These are phyloP conservation scores for Neoascia interrupta DNA, from an alignment of 2,888 invertebrate species.

Conservation along the genomic window DNA sequence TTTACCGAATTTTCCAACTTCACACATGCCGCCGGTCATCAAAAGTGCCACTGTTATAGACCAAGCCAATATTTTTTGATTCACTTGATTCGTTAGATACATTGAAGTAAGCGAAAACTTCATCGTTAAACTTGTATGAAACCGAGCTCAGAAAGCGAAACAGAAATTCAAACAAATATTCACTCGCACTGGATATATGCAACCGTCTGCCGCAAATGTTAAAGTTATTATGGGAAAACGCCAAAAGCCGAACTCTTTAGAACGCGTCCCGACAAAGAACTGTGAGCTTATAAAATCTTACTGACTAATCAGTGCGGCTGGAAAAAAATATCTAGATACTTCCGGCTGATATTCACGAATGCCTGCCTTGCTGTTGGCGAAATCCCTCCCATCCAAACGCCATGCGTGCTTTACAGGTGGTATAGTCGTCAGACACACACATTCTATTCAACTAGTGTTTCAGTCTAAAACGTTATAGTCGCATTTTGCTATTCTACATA, in stretches of 20 bases:
- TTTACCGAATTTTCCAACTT: constrained; percentile 62
- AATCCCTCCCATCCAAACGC: constrained; percentile 11
- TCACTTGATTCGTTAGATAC: too few relatives aligned
- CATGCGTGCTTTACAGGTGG: constrained; percentile 19
- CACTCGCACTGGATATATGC: too few relatives aligned
- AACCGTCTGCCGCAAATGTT: not conserved
- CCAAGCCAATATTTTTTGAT: too few relatives aligned
- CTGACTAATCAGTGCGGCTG: constrained; percentile 49
- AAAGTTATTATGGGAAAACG: not conserved
- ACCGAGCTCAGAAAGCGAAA: too few relatives aligned
- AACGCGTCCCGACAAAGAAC: constrained; percentile 25
- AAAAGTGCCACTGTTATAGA: too few relatives aligned
- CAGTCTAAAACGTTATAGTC: constrained; percentile 7
- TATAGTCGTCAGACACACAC: constrained; percentile 8
- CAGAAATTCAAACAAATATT: too few relatives aligned
- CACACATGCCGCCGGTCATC: constrained; percentile 33
- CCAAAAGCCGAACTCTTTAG: constrained; percentile 8
- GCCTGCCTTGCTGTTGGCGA: constrained; percentile 5
- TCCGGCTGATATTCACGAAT: constrained; percentile 60
- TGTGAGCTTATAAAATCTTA: constrained; percentile 55
- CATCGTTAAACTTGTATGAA: not conserved
- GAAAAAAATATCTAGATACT: constrained; percentile 37
- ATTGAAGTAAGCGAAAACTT: too few relatives aligned
- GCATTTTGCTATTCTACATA: constrained; percentile 25
- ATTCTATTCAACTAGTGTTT: constrained; percentile 1